Evolutionary conservation across 2,797 vertebrate genomes (phyloP).

Genomic region (Erpetoichthys calabaricus): DNA sequence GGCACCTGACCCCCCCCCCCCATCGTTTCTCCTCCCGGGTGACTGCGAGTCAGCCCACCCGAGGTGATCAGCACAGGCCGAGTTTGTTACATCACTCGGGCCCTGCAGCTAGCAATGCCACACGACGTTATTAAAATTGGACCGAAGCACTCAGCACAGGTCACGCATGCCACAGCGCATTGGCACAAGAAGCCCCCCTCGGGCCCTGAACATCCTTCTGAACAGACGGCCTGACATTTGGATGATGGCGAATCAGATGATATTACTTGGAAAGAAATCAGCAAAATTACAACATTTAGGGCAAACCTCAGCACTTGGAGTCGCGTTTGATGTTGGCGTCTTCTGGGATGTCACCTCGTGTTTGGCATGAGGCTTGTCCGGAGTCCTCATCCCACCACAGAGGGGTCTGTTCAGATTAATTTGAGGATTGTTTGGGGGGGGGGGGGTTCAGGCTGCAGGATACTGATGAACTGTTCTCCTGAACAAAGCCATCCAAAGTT

Average conservation of each 20-base stretch:
- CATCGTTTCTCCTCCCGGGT: conserved; percentile 29
- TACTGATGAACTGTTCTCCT: too few species aligned
- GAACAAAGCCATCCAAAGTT: too few species aligned
- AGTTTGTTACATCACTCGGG: conserved; percentile 43
- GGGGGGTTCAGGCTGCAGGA: too few species aligned
- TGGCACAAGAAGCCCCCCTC: conserved; percentile 15
- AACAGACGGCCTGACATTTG: conserved; percentile 22
- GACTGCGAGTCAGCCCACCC: conserved; percentile 25
- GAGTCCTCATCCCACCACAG: too few species aligned
- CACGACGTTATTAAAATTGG: conserved; percentile 30
- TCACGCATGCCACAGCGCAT: conserved; percentile 18
- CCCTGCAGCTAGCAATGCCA: conserved; percentile 43
- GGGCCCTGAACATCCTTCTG: conserved; percentile 20
- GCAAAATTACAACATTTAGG: too few species aligned
- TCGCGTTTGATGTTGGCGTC: too few species aligned
- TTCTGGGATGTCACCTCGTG: too few species aligned
- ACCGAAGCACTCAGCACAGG: conserved; percentile 23
- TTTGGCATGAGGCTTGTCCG: too few species aligned
- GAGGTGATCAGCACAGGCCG: conserved; percentile 34
- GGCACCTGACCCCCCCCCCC: conserved; percentile 22
- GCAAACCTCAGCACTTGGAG: too few species aligned
- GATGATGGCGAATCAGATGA: conserved; percentile 23
- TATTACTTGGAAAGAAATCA: conserved; percentile 21
- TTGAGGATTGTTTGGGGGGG: too few species aligned
- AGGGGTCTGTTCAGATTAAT: too few species aligned